Evolutionary conservation across 2,113 vertebrate species (phyloP), one percentile per base, ranked within the genome.

Genomic region (Lepisosteus oculatus): DNA sequence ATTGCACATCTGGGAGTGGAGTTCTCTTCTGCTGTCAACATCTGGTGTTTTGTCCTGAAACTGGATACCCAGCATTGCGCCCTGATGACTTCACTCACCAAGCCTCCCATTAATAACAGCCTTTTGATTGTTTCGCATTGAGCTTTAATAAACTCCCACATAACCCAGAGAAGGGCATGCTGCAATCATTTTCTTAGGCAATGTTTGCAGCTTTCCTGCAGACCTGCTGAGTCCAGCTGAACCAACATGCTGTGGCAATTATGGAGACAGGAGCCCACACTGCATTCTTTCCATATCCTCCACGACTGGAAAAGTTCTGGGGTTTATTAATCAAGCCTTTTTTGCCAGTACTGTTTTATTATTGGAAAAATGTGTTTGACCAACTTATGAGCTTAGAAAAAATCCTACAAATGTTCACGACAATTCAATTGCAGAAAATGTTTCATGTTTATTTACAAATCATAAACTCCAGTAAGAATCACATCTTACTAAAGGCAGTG

Each of bases 61-160:
- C n/a, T 15, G 12, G 57, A 59, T 15, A 59, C 57, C 12, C 11
- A 14, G 57, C 11, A 13, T 13, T 59, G 14, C 57, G 14, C 57
- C 57, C 57, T 13, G 57, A 59, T 59, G 57, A 59, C 57, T n/a
- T 59, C 57, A 59, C n/a, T 59, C 9, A 13, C 57, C 57, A 15
- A 59, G 14, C 57, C 57, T 59, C 14, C 4, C 57, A 59, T 59
- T 59, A 59, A 59, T n/a, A 59, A 59, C 57, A 59, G 57, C 57
- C 14, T 6, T 13, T 5, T 13, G 12, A 59, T 4, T 59, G 57
- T 59, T 59, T 12, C 56, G 56, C 56, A 4, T 59, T 13, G n/a
- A 59, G 57, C 57, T 59, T 59, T 59, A 59, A 59, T 59, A 13
- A 59, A 59, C 57, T 59, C 14, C 57, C 57, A 59, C 57, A 14